A percentile compares a stretch with the other conserved stretches of the same genome.
These are phyloP conservation scores for Sialia sialis DNA, from an alignment of 2,113 vertebrate genomes.

Conservation along the genomic window DNA sequence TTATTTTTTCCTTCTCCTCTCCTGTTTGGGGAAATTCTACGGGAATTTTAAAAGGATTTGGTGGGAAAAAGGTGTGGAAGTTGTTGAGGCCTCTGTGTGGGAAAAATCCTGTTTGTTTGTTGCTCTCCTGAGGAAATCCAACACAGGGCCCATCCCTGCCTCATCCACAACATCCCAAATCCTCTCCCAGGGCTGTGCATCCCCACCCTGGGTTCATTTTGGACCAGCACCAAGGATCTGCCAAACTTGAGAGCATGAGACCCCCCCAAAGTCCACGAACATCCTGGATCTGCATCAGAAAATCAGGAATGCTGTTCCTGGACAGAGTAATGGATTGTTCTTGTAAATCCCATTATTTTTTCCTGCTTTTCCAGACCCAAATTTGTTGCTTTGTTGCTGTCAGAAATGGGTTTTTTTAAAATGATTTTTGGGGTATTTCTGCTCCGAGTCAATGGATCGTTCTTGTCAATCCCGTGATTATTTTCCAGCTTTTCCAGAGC, in stretches of 20 bases:
- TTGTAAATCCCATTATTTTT: not conserved
- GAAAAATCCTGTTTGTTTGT: not conserved
- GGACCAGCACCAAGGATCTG: not conserved
- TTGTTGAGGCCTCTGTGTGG: not conserved
- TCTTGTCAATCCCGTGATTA: not conserved
- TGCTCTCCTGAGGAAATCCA: not conserved
- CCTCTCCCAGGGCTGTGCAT: too few relatives aligned
- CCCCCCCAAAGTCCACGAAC: not conserved
- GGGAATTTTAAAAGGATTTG: not conserved
- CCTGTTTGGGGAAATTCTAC: not conserved
- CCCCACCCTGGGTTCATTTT: not conserved
- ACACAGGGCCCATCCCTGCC: not conserved
- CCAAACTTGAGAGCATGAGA: not conserved
- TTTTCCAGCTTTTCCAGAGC: not conserved
- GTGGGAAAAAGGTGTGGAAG: not conserved
- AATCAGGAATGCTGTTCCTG: not conserved
- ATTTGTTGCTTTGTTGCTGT: not conserved
- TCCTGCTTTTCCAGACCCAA: not conserved
- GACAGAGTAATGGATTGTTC: fast-evolving
- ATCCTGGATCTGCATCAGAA: not conserved
- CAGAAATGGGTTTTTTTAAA: not conserved
- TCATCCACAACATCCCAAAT: not conserved
- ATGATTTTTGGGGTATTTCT: too few relatives aligned
- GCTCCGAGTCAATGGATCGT: fast-evolving
- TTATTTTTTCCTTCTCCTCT: not conserved